Conservation (phyloP, 2,113 vertebrate genomes). For the Crypturellus undulatus region DNA sequence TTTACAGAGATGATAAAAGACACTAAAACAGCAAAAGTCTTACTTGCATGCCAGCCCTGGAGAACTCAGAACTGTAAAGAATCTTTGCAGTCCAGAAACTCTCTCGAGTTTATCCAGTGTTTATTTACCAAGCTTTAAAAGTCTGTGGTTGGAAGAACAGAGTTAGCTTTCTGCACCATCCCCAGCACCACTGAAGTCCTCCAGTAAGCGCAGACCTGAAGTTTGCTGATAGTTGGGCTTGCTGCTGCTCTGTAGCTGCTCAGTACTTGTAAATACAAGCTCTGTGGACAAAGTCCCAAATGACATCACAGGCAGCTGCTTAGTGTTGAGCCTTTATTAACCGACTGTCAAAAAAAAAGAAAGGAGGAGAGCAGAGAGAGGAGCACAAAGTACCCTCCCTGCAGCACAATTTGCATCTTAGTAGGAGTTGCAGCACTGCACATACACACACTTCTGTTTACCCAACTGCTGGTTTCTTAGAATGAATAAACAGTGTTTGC, state of each 20-base stretch:
- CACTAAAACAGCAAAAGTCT: constrained; percentile 71
- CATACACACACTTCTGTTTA: constrained; percentile 72
- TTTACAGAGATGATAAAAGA: constrained; percentile 68
- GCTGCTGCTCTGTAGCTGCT: constrained; percentile 71
- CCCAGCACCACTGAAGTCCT: constrained; percentile 60
- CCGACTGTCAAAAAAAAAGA: constrained; percentile 81
- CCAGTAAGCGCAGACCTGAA: constrained; percentile 61
- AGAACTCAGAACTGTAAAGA: constrained; percentile 73
- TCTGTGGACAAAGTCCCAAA: constrained; percentile 85
- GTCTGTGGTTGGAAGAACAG: constrained; percentile 51
- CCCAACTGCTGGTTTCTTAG: constrained; percentile 62
- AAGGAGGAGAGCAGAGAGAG: constrained; percentile 53
- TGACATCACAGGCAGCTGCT: constrained; percentile 88
- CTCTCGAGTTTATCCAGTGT: constrained; percentile 73
- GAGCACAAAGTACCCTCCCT: constrained; percentile 74
- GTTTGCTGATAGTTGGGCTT: constrained; percentile 72
- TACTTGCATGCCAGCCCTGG: constrained; percentile 80
- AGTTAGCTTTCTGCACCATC: constrained; percentile 63
- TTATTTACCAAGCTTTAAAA: constrained; percentile 76
- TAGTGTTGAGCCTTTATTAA: constrained; percentile 88
- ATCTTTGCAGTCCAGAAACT: constrained; percentile 71
- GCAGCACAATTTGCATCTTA: constrained; percentile 69
- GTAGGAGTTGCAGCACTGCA: constrained; percentile 59
- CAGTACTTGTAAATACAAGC: constrained; percentile 85
- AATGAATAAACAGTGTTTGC: constrained; percentile 47